Conservation (phyloP, 2,797 vertebrate genomes). For the Sebastes steindachneri region DNA sequence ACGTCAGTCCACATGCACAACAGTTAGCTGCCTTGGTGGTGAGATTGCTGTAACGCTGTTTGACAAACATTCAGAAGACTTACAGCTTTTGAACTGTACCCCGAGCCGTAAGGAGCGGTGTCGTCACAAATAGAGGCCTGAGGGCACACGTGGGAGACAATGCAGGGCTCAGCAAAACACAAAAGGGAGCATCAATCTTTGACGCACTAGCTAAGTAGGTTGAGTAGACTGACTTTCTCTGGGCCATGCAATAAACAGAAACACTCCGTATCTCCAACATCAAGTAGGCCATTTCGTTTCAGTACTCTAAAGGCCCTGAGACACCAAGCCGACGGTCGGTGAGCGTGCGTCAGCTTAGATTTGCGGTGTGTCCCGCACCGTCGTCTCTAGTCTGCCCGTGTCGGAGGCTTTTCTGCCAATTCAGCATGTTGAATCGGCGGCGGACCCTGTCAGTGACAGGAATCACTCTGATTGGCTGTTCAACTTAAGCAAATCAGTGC, state of each 20-base stretch:
- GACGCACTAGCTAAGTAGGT: not conserved
- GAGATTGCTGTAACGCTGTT: slow-evolving; percentile 9
- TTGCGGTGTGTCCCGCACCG: no score
- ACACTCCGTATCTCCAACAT: slow-evolving; percentile 3
- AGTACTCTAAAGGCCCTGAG: not conserved
- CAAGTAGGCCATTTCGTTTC: slow-evolving; percentile 14
- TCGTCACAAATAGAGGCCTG: slow-evolving; percentile 88
- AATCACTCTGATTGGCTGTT: no score
- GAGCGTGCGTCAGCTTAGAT: no score
- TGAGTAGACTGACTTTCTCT: slow-evolving; percentile 16
- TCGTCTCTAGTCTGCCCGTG: no score
- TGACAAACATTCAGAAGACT: slow-evolving; percentile 75
- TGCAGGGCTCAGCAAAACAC: slow-evolving; percentile 63
- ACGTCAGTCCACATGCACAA: slow-evolving; percentile 16
- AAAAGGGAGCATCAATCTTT: slow-evolving; percentile 27
- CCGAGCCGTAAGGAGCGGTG: slow-evolving; percentile 82
- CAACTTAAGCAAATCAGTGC: no score
- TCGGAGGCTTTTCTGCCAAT: no score
- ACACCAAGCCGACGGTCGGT: no score
- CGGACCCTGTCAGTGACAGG: no score
- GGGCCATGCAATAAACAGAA: slow-evolving; percentile 29
- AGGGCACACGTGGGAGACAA: slow-evolving; percentile 72
- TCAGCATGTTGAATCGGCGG: no score
- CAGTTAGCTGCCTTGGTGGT: slow-evolving; percentile 14
- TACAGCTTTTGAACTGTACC: slow-evolving; percentile 88